These are phyloP conservation scores for Tetraodon nigroviridis DNA, from an alignment of 2,113 vertebrate species.

Conservation along the genomic window DNA sequence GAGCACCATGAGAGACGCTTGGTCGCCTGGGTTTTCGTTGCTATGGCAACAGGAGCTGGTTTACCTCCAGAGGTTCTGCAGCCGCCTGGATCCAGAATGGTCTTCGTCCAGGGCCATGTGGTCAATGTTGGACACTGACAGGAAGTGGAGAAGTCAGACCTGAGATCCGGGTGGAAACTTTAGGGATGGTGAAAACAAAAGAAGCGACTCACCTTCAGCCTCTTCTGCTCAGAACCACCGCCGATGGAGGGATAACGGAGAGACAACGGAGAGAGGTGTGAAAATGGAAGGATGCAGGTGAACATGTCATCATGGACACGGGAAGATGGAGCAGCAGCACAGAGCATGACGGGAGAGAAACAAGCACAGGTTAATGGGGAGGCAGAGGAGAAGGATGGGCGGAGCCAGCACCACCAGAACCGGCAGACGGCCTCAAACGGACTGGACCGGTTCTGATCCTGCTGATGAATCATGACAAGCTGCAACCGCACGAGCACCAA, in stretches of 20 bases:
- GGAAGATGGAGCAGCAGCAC: constrained; percentile 74
- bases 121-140: constrained; percentile 82
- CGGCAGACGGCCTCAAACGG: no score
- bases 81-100: constrained; percentile 84
- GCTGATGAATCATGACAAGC: neutral
- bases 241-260: constrained; percentile 21
- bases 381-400: neutral
- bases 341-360: constrained; percentile 72
- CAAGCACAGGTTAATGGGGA: constrained; percentile 18
- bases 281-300: constrained; percentile 51
- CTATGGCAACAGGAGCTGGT: neutral
- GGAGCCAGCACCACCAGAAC: neutral
- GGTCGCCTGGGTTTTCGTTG: neutral
- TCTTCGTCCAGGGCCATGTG: constrained; percentile 87
- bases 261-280: constrained; percentile 46
- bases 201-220: constrained; percentile 83
- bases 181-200: neutral
- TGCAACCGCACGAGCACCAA: neutral
- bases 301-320: constrained; percentile 66
- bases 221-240: constrained; percentile 78
- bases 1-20: no score
- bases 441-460: neutral
- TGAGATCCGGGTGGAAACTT: neutral
- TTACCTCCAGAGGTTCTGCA: constrained; percentile 93
- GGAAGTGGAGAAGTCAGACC: neutral